These are phyloP conservation scores for Psephotus haematonotus DNA, from an alignment of 2,113 vertebrate genomes.

Conservation along the genomic window DNA sequence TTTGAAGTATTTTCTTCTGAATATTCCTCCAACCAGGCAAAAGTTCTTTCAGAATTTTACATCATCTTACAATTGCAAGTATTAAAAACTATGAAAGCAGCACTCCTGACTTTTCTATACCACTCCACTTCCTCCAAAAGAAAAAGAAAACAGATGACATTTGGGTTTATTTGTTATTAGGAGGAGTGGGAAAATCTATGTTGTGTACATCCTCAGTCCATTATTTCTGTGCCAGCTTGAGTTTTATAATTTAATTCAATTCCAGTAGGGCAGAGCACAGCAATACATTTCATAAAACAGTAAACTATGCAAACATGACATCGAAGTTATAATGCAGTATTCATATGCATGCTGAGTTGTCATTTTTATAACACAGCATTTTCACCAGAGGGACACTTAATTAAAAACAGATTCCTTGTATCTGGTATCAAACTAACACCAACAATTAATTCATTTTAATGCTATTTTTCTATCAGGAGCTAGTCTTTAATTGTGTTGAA, in stretches of 20 bases:
- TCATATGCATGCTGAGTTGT: constrained; percentile 67
- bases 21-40: neutral
- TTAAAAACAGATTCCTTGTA: constrained; percentile 57
- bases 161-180: neutral
- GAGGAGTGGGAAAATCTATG: constrained; percentile 4
- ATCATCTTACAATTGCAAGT: neutral
- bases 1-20: neutral
- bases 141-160: constrained; percentile 52
- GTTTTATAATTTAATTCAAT: constrained; percentile 69
- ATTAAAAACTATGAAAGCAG: neutral
- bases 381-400: constrained; percentile 57
- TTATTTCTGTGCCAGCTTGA: constrained; percentile 66
- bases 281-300: constrained; percentile 57
- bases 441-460: constrained; percentile 68
- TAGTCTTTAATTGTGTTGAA: constrained; percentile 55
- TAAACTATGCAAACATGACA: constrained; percentile 65
- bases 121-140: neutral
- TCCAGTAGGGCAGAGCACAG: constrained; percentile 54
- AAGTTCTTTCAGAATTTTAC: constrained; percentile 30
- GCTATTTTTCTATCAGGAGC: constrained; percentile 64
- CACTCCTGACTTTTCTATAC: neutral
- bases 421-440: constrained; percentile 57
- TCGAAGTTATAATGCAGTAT: constrained; percentile 54
- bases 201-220: neutral
- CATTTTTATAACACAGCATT: constrained; percentile 67